A percentile compares a stretch with the other conserved stretches of the same genome.
phyloP scores from a whole-genome alignment of 2,888 invertebrate species.

The Cryptus armator region DNA sequence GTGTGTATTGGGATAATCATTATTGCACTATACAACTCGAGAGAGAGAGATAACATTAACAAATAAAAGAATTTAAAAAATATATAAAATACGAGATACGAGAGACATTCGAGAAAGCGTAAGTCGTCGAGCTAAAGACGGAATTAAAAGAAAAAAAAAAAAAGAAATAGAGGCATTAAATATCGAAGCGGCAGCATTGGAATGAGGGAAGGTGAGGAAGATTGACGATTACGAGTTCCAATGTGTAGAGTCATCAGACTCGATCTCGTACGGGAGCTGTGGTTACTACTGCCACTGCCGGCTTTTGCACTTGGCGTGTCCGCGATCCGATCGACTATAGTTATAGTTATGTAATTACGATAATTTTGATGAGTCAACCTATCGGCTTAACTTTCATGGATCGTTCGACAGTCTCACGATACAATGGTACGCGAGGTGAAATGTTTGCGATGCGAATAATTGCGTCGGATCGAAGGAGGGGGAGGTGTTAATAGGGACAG shows the following conservation, averaged over 20 bases:
- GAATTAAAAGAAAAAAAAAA: constrained; percentile 3
- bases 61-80: constrained; percentile 11
- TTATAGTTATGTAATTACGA: constrained; percentile 56
- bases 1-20: constrained; percentile 35
- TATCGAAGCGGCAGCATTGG: constrained; percentile 35
- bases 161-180: constrained; percentile 24
- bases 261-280: constrained; percentile 45
- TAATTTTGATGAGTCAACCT: constrained; percentile 42
- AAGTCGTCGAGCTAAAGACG: constrained; percentile 22
- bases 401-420: not conserved
- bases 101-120: constrained; percentile 43
- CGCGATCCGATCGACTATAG: constrained; percentile 41
- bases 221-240: constrained; percentile 60
- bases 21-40: constrained; percentile 42
- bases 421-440: constrained; percentile 16
- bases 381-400: constrained; percentile 39
- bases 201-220: constrained; percentile 58
- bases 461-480: not conserved
- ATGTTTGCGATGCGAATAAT: constrained; percentile 16
- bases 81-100: not conserved
- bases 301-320: not conserved
- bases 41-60: constrained; percentile 3
- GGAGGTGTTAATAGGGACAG: not conserved
- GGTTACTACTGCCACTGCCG: constrained; percentile 4
- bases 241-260: constrained; percentile 36